Evolutionary conservation across 2,888 invertebrate species (phyloP).

Genomic region (Athetis lepigone): DNA sequence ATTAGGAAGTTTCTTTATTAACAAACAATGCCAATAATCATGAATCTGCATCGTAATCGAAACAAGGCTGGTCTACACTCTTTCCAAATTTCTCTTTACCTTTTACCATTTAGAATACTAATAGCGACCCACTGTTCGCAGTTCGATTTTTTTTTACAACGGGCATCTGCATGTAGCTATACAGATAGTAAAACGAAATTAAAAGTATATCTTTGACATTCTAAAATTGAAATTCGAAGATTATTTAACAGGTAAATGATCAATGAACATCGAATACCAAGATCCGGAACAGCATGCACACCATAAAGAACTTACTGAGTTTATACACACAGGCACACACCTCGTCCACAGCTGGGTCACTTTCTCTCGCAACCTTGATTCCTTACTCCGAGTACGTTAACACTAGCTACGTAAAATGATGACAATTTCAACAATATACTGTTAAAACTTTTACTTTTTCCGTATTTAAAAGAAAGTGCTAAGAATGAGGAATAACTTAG

Average conservation of each 20-base stretch:
- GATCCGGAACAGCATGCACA: slow-evolving; percentile 64
- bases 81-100: slow-evolving; percentile 62
- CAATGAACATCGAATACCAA: slow-evolving; percentile 48
- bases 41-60: slow-evolving; percentile 29
- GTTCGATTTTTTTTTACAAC: slow-evolving; percentile 2
- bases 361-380: slow-evolving; percentile 89
- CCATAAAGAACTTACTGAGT: slow-evolving; percentile 68
- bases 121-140: slow-evolving; percentile 54
- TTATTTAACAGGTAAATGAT: slow-evolving; percentile 32
- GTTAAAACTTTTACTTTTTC: slow-evolving; percentile 87
- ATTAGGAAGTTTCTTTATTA: slow-evolving; percentile 14
- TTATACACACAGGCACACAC: slow-evolving; percentile 68
- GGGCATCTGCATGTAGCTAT: slow-evolving; percentile 12
- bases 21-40: slow-evolving; percentile 4
- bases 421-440: slow-evolving; percentile 81
- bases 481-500: slow-evolving; percentile 50
- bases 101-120: slow-evolving; percentile 60
- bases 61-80: slow-evolving; percentile 35
- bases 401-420: slow-evolving; percentile 77
- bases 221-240: slow-evolving; percentile 26
- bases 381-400: slow-evolving; percentile 82
- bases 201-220: slow-evolving; percentile 24
- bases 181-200: slow-evolving; percentile 31
- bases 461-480: slow-evolving; percentile 64
- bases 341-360: slow-evolving; percentile 81